These are phyloP conservation scores for Ochropleura leucogaster DNA, from an alignment of 2,888 invertebrate genomes.

Conservation along the genomic window DNA sequence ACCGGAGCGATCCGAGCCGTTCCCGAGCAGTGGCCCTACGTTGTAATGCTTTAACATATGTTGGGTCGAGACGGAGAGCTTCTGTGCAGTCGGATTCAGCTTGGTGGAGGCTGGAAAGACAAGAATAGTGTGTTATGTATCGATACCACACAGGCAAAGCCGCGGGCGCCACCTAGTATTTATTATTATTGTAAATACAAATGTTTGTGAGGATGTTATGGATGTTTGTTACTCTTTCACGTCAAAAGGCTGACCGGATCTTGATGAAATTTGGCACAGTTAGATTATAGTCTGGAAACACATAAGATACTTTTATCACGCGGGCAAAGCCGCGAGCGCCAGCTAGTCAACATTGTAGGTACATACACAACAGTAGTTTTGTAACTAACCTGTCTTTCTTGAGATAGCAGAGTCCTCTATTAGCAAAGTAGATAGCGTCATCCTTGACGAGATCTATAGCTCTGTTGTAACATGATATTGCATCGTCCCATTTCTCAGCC, in stretches of 20 bases:
- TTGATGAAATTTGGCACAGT: too few relatives aligned
- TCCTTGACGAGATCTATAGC: slow-evolving; percentile 96
- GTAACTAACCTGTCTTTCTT: slow-evolving; percentile 93
- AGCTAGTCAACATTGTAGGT: too few relatives aligned
- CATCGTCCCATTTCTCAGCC: slow-evolving; percentile 95
- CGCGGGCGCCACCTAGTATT: too few relatives aligned
- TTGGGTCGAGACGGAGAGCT: slow-evolving; percentile 94
- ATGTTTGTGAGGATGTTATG: too few relatives aligned
- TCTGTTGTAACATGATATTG: slow-evolving; percentile 95
- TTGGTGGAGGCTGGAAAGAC: slow-evolving; percentile 89
- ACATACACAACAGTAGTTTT: background rate
- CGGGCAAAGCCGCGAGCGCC: too few relatives aligned
- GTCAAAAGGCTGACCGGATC: too few relatives aligned
- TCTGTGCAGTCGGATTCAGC: slow-evolving; percentile 95
- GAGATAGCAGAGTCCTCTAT: slow-evolving; percentile 96
- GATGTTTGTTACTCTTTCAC: too few relatives aligned
- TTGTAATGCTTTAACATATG: slow-evolving; percentile 96
- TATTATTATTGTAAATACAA: too few relatives aligned
- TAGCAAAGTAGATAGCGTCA: slow-evolving; percentile 95
- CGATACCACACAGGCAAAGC: too few relatives aligned
- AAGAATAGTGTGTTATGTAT: background rate
- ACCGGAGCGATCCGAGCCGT: slow-evolving; percentile 92
- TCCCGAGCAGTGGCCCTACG: slow-evolving; percentile 95
- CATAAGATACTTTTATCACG: too few relatives aligned
- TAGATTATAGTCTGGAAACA: too few relatives aligned